A percentile compares a stretch with the other conserved stretches of the same genome.
phyloP scores from a whole-genome alignment of 2,888 invertebrate genomes.

The Sarcophaga subvicina region DNA sequence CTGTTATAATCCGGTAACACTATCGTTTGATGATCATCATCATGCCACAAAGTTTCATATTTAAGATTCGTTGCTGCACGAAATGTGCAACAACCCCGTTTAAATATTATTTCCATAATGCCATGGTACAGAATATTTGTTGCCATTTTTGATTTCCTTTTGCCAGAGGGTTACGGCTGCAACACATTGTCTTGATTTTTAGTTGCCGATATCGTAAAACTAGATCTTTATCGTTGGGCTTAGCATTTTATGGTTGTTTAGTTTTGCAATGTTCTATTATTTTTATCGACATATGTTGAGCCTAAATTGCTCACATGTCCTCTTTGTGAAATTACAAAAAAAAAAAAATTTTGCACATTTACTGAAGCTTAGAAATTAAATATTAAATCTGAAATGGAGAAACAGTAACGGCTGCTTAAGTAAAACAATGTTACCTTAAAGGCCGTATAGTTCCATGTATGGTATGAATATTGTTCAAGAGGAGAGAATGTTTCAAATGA shows the following conservation, averaged over 20 bases:
- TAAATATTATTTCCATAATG: background rate
- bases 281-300: slow-evolving; percentile 41
- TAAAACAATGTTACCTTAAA: too few relatives aligned
- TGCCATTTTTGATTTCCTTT: background rate
- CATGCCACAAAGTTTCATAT: background rate
- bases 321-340: background rate
- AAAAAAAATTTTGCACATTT: background rate
- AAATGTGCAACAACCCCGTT: slow-evolving; percentile 55
- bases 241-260: slow-evolving; percentile 60
- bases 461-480: too few relatives aligned
- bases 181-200: slow-evolving; percentile 18
- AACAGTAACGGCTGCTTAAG: too few relatives aligned
- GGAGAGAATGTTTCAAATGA: too few relatives aligned
- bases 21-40: slow-evolving; percentile 23
- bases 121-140: background rate
- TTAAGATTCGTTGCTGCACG: background rate
- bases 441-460: too few relatives aligned
- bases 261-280: slow-evolving; percentile 35
- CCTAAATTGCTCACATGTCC: slow-evolving; percentile 1
- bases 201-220: background rate
- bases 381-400: too few relatives aligned
- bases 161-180: background rate
- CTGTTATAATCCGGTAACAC: slow-evolving; percentile 50
- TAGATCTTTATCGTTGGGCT: slow-evolving; percentile 54
- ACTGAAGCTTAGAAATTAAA: background rate